Conservation (phyloP, 2,888 invertebrate genomes). For the Amphimallon solstitiale region DNA sequence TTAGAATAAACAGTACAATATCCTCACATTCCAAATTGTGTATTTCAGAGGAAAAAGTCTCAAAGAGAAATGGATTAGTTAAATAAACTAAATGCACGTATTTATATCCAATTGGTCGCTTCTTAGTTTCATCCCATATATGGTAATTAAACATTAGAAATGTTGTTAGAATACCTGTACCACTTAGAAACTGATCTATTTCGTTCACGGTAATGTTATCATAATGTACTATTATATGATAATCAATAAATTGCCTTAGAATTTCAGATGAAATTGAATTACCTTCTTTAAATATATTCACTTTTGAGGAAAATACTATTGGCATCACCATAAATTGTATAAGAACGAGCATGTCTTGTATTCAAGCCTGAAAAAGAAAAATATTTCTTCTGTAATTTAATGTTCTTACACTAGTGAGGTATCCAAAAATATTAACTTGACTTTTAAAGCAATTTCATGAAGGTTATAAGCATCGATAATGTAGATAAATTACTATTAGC, state of each 20-base stretch:
- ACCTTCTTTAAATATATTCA: background rate
- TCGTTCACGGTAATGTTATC: constrained; percentile 18
- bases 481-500: background rate
- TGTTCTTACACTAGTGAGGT: background rate
- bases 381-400: background rate
- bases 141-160: constrained; percentile 32
- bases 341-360: background rate
- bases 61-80: constrained; percentile 32
- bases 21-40: constrained; percentile 32
- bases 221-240: constrained; percentile 35
- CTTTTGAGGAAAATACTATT: background rate
- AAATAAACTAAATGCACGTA: constrained; percentile 32
- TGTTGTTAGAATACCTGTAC: background rate
- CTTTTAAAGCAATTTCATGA: constrained; percentile 4
- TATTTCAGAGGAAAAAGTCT: constrained; percentile 15
- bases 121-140: background rate
- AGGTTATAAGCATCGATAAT: constrained; percentile 2
- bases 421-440: background rate
- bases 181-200: constrained; percentile 11
- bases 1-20: constrained; percentile 29
- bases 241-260: constrained; percentile 28
- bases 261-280: constrained; percentile 11
- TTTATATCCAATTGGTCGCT: constrained; percentile 29
- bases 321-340: background rate
- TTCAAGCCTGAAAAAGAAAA: background rate